Conservation (phyloP, 2,888 invertebrate genomes). For the Synergus laeviventris region DNA sequence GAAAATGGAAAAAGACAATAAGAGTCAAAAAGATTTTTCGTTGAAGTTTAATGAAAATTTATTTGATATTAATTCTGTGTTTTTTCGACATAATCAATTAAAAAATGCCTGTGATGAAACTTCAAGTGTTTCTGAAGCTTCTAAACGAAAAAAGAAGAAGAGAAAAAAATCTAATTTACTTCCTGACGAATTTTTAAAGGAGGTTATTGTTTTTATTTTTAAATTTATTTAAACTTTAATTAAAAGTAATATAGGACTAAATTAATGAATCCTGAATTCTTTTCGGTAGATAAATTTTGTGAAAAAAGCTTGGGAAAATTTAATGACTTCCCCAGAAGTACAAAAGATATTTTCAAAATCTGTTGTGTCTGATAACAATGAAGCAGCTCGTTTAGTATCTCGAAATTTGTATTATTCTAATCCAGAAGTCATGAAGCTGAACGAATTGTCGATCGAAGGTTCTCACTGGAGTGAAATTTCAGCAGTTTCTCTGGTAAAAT, state of each 20-base stretch:
- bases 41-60: conserved; percentile 73
- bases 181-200: conserved; percentile 60
- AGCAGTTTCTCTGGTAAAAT: conserved; percentile 77
- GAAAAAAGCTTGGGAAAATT: conserved; percentile 58
- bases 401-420: conserved; percentile 74
- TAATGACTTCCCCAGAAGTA: conserved; percentile 59
- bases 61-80: conserved; percentile 77
- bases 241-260: background rate
- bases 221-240: conserved; percentile 38
- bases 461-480: conserved; percentile 79
- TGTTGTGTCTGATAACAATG: conserved; percentile 67
- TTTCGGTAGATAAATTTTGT: conserved; percentile 67
- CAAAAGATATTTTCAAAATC: conserved; percentile 60
- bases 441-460: conserved; percentile 76
- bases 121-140: conserved; percentile 60
- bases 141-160: conserved; percentile 67
- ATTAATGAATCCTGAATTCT: conserved; percentile 11
- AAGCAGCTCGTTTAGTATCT: conserved; percentile 70
- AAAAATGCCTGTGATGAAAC: conserved; percentile 44
- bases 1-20: conserved; percentile 63
- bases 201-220: conserved; percentile 53
- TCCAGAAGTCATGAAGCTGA: conserved; percentile 64
- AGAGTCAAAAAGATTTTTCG: conserved; percentile 45
- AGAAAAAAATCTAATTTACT: conserved; percentile 55
- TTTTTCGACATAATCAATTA: conserved; percentile 69